Percentiles rank a stretch among this genome's conserved stretches.
Evolutionary conservation across 2,113 vertebrate genomes (phyloP).

Genomic region (Engraulis encrasicolus): DNA sequence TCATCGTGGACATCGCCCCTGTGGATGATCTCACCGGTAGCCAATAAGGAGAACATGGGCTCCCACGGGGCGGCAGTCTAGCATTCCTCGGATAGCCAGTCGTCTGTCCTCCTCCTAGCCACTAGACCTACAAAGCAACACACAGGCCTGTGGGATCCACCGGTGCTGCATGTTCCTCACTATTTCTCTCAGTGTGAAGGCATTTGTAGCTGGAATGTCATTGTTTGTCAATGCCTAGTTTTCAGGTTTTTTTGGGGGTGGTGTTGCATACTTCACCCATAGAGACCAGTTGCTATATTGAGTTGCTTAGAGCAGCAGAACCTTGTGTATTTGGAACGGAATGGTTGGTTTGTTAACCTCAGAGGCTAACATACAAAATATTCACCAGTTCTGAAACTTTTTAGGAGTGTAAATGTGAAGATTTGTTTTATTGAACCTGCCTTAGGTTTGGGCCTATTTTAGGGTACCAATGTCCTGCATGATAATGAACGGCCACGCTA

Average conservation of each 20-base stretch:
- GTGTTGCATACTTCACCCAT: background rate
- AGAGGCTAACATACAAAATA: background rate
- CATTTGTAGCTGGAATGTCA: conserved; percentile 67
- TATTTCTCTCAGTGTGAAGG: conserved; percentile 59
- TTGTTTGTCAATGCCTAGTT: conserved; percentile 59
- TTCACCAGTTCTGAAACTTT: background rate
- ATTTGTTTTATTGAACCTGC: no score
- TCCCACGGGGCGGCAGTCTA: conserved; percentile 79
- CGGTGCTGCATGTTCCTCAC: conserved; percentile 64
- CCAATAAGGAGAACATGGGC: conserved; percentile 82
- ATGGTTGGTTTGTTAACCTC: background rate
- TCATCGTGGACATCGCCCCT: conserved; percentile 76
- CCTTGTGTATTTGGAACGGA: background rate
- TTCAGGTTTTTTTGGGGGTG: no score
- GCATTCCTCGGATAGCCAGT: conserved; percentile 83
- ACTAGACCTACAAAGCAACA: no score
- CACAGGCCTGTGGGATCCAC: conserved; percentile 62
- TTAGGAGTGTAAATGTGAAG: background rate
- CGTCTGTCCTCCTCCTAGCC: conserved; percentile 73
- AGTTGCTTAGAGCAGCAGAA: background rate
- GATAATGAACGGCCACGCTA: no score
- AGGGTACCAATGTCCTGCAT: no score
- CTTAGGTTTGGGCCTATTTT: no score
- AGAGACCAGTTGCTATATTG: background rate
- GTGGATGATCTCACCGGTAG: conserved; percentile 69